A percentile compares a stretch with the other conserved stretches of the same genome.
phyloP scores from a whole-genome alignment of 1,140 invertebrate species.

The Dryas iulia region DNA sequence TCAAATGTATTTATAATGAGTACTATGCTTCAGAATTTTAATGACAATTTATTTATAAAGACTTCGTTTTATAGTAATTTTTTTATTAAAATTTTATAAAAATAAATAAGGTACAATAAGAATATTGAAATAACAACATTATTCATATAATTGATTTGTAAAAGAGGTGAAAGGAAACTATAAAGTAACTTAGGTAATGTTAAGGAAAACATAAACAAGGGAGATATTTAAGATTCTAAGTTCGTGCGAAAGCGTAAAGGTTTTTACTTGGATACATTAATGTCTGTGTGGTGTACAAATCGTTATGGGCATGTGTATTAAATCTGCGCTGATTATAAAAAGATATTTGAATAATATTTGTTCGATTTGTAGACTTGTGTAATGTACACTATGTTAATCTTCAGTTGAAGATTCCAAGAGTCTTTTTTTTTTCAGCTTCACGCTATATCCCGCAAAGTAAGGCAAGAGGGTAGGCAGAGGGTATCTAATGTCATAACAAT shows the following conservation, averaged over 20 bases:
- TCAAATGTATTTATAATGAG: too few species aligned
- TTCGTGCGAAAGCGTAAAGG: slow-evolving; percentile 11
- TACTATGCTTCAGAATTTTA: too few species aligned
- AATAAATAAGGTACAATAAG: background rate
- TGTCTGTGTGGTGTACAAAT: background rate
- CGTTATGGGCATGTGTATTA: background rate
- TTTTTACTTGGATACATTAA: background rate
- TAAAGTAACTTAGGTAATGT: slow-evolving; percentile 28
- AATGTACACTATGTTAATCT: too few species aligned
- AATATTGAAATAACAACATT: background rate
- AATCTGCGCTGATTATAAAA: background rate
- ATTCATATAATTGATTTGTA: background rate
- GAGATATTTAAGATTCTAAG: slow-evolving; percentile 30
- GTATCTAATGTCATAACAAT: too few species aligned
- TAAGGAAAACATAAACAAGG: slow-evolving; percentile 28
- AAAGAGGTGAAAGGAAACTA: slow-evolving; percentile 16
- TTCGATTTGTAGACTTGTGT: too few species aligned
- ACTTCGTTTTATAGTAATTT: too few species aligned
- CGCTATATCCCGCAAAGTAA: too few species aligned
- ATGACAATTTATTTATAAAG: background rate
- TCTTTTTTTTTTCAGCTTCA: too few species aligned
- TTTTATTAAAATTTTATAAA: too few species aligned
- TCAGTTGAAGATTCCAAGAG: too few species aligned
- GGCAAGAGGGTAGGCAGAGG: too few species aligned
- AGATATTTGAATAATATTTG: too few species aligned